These are phyloP conservation scores for Actinostola sp. DNA, from an alignment of 92 coral and sea anemone species.

Conservation along the genomic window DNA sequence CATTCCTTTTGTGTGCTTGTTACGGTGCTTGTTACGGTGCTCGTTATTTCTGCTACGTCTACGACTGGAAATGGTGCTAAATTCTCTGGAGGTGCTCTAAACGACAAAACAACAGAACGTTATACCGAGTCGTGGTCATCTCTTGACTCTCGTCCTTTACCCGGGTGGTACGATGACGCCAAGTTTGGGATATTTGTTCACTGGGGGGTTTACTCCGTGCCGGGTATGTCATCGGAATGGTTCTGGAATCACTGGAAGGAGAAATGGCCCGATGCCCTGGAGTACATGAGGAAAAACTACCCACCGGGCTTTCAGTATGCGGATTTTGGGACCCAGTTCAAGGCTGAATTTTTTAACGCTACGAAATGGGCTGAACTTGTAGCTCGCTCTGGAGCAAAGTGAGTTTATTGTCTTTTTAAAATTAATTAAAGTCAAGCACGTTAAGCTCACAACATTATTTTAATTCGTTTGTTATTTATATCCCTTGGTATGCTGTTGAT, in stretches of 20 bases:
- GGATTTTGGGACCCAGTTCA: constrained; percentile 63
- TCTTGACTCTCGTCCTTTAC: constrained; percentile 72
- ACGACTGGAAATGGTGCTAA: no score
- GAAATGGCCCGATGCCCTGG: constrained; percentile 1
- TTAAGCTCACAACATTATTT: no score
- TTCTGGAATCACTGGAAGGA: constrained; percentile 85
- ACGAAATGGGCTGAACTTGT: constrained; percentile 51
- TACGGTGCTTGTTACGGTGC: no score
- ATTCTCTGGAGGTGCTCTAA: no score
- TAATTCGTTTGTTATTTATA: no score
- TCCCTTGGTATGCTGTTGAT: no score
- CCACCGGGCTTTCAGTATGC: constrained; percentile 59
- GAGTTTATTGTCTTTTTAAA: neutral
- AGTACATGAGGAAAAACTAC: constrained; percentile 46
- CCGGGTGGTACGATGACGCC: constrained; percentile 89
- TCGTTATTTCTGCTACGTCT: no score
- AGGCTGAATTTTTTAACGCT: constrained; percentile 60
- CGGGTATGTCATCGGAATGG: constrained; percentile 78
- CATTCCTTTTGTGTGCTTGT: no score
- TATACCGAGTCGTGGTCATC: constrained; percentile 53
- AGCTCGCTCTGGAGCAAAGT: constrained; percentile 68
- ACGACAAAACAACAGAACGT: neutral
- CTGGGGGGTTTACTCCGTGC: constrained; percentile 96
- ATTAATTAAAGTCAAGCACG: neutral
- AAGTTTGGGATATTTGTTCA: constrained; percentile 91